These are phyloP conservation scores for Apteryx mantelli DNA, from an alignment of 2,113 vertebrate species.

Conservation along the genomic window DNA sequence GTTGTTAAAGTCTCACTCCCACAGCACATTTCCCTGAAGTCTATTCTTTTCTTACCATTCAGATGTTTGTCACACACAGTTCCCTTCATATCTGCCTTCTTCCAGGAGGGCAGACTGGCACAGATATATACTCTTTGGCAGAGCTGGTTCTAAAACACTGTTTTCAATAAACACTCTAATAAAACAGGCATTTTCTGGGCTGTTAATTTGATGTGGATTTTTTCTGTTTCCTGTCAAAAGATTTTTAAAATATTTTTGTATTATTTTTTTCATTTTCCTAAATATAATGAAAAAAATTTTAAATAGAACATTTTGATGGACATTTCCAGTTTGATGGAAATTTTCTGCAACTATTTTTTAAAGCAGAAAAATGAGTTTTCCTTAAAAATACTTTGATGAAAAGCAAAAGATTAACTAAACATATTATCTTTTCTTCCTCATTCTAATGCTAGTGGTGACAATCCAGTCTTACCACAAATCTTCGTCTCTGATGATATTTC, in stretches of 20 bases:
- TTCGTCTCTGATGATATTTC: background rate
- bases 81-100: background rate
- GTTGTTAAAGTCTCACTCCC: background rate
- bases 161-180: background rate
- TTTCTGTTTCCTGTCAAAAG: background rate
- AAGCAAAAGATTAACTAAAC: background rate
- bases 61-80: background rate
- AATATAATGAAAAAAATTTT: background rate
- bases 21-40: background rate
- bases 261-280: background rate
- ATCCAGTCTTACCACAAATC: background rate
- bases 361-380: background rate
- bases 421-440: background rate
- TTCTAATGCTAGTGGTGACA: background rate
- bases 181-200: background rate
- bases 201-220: background rate
- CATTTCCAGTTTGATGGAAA: background rate
- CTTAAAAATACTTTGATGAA: background rate
- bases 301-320: background rate
- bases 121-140: fast-evolving
- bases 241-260: background rate
- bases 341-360: background rate
- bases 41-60: background rate
- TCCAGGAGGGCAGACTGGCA: background rate
- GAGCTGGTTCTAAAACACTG: background rate